Percentiles rank a stretch among this genome's conserved stretches.
These are phyloP conservation scores for Amiota communis DNA, from an alignment of 2,888 invertebrate genomes.

Conservation along the genomic window DNA sequence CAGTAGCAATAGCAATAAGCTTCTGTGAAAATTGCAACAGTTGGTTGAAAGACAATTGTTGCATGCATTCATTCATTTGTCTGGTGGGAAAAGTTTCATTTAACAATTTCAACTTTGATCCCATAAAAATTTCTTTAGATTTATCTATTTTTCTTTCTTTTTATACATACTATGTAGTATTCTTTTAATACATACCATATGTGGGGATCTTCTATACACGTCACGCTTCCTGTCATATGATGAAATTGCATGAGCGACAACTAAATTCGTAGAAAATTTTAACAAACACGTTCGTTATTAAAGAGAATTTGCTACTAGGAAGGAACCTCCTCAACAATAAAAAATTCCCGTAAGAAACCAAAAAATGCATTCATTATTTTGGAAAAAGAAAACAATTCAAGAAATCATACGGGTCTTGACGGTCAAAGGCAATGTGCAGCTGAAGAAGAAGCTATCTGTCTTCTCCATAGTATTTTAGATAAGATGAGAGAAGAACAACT, in stretches of 20 bases:
- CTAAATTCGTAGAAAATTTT: slow-evolving; percentile 18
- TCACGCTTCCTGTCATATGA: slow-evolving; percentile 10
- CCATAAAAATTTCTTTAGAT: too few relatives aligned
- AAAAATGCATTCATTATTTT: neutral
- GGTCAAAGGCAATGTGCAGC: neutral
- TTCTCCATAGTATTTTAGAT: neutral
- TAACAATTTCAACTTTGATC: too few relatives aligned
- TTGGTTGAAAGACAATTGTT: slow-evolving; percentile 9
- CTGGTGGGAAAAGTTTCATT: too few relatives aligned
- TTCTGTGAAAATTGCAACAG: slow-evolving; percentile 10
- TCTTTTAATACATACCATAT: too few relatives aligned
- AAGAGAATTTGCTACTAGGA: slow-evolving; percentile 10
- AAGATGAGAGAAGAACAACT: slow-evolving; percentile 13
- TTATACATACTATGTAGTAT: too few relatives aligned
- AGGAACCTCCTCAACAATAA: too few relatives aligned
- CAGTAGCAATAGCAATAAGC: neutral
- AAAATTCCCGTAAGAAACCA: too few relatives aligned
- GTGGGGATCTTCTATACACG: neutral
- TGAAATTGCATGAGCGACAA: slow-evolving; percentile 12
- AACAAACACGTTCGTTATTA: slow-evolving; percentile 19
- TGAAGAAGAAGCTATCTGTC: slow-evolving; percentile 8
- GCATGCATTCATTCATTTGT: neutral
- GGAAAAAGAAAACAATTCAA: neutral
- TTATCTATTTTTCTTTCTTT: too few relatives aligned
- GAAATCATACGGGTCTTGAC: neutral